These are phyloP conservation scores for Dascillus cervinus DNA, from an alignment of 2,888 invertebrate genomes.

Conservation along the genomic window DNA sequence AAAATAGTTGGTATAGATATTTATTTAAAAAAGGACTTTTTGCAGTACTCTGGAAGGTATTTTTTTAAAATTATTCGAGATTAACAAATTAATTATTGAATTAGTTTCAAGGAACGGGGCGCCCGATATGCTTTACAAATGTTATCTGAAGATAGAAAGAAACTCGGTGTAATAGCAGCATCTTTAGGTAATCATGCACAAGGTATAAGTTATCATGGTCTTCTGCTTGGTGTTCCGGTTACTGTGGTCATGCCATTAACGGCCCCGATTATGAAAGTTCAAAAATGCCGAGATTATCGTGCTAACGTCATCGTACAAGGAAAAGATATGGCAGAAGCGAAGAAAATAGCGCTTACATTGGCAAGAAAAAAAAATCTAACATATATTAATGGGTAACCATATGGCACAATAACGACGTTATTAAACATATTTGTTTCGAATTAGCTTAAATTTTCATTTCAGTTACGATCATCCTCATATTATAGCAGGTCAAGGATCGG, in stretches of 20 bases:
- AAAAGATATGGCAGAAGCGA: constrained; percentile 76
- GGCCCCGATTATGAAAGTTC: constrained; percentile 93
- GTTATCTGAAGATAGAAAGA: constrained; percentile 62
- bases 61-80: neutral
- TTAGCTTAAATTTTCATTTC: constrained; percentile 6
- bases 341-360: constrained; percentile 66
- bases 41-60: constrained; percentile 88
- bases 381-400: constrained; percentile 77
- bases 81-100: neutral
- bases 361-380: constrained; percentile 61
- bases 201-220: constrained; percentile 64
- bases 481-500: constrained; percentile 85
- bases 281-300: constrained; percentile 75
- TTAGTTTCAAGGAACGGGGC: constrained; percentile 89
- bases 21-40: constrained; percentile 88
- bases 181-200: constrained; percentile 93
- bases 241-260: constrained; percentile 91
- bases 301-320: constrained; percentile 81
- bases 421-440: neutral
- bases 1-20: constrained; percentile 72
- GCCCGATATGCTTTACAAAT: constrained; percentile 78
- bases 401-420: too few relatives aligned
- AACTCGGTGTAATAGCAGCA: constrained; percentile 79
- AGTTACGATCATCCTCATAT: constrained; percentile 82
- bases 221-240: constrained; percentile 51